phyloP scores from a whole-genome alignment of 2,113 vertebrate genomes.

The Tachuris rubrigastra region DNA sequence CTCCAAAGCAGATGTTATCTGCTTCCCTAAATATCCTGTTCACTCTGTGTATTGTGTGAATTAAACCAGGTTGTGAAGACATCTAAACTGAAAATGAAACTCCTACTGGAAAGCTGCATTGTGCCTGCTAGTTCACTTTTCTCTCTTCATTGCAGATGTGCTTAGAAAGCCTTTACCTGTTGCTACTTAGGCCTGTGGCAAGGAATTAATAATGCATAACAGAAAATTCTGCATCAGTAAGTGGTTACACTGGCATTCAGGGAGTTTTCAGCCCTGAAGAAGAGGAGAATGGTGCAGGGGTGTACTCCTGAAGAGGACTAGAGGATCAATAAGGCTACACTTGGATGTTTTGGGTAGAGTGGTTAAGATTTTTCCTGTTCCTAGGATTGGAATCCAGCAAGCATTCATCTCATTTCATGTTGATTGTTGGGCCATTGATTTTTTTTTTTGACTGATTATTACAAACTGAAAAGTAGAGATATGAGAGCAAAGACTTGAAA shows the following conservation, averaged over 20 bases:
- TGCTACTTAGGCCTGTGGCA: background rate
- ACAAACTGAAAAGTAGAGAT: background rate
- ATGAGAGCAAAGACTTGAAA: background rate
- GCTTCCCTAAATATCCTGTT: conserved; percentile 30
- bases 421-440: background rate
- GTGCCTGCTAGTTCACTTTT: background rate
- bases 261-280: background rate
- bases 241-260: background rate
- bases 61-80: background rate
- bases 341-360: background rate
- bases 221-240: background rate
- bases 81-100: background rate
- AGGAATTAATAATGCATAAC: background rate
- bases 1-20: conserved; percentile 33
- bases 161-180: background rate
- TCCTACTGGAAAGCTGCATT: background rate
- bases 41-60: background rate
- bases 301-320: background rate
- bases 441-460: background rate
- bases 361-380: background rate
- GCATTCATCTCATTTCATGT: accelerated
- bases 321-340: background rate
- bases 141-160: background rate
- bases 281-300: background rate
- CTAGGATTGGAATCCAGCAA: background rate